Conservation (phyloP, 2,797 vertebrate species). For the Gadopsis bispinosus region DNA sequence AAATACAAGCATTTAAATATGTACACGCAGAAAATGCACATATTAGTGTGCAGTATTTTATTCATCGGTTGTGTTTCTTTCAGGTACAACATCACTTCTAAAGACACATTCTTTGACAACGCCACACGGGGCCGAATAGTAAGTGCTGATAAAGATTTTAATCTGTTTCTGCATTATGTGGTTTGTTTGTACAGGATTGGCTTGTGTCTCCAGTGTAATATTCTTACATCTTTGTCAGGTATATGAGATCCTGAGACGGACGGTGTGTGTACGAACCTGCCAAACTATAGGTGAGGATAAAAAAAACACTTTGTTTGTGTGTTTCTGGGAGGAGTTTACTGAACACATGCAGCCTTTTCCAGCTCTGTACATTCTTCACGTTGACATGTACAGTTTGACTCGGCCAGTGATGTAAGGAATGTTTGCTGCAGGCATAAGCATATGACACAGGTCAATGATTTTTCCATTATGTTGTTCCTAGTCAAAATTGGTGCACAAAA, state of each 20-base stretch:
- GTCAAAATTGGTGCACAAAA: background rate
- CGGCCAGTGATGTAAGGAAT: constrained; percentile 3
- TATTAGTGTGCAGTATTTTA: background rate
- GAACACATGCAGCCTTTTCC: background rate
- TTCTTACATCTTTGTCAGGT: constrained; percentile 82
- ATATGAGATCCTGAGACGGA: constrained; percentile 95
- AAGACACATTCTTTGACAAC: constrained; percentile 97
- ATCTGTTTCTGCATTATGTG: rapidly evolving
- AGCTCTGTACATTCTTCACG: background rate
- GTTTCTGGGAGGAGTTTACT: background rate
- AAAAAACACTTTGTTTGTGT: background rate
- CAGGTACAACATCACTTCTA: constrained; percentile 95
- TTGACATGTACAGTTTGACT: background rate
- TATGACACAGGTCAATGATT: background rate
- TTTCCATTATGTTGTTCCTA: constrained; percentile 3
- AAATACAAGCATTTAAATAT: background rate
- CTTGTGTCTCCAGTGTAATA: constrained; percentile 20
- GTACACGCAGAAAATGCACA: background rate
- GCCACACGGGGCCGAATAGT: constrained; percentile 96
- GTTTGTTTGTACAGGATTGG: background rate
- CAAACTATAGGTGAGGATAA: constrained; percentile 90
- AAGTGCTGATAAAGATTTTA: constrained; percentile 73
- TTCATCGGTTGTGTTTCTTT: constrained; percentile 39
- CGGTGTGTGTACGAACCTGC: constrained; percentile 89
- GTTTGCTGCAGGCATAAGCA: background rate